Base-by-base conservation (phyloP, 2,797 vertebrate genomes). In the Dermochelys coriacea region DNA sequence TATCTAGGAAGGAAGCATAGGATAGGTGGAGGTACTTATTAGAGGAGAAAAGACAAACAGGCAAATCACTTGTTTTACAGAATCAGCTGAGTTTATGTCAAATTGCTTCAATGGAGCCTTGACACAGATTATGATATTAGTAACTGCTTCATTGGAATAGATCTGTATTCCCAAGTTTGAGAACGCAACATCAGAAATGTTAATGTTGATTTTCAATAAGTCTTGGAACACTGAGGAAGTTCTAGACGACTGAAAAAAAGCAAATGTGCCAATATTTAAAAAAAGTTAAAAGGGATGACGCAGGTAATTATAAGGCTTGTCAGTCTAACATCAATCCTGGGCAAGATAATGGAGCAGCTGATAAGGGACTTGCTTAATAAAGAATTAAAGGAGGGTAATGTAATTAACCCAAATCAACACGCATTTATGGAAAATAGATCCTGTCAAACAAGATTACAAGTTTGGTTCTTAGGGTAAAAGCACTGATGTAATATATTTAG, bases 1-100 rank as follows among this genome's bases (percentile, higher is more conserved):
- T 81, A 52, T 82, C 91, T 91, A 90, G 92, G 93, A 95, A 94
- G 91, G 34, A 94, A 94, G 64, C 78, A 80, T 1, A 93, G 74
- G 77, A 84, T 93, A 82, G 47, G 51, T 4, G 82, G 19, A 93
- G 89, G 84, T 57, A 82, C 75, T 88, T 84, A 49, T 61, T 50
- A 61, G 50, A 80, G 71, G 52, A 57, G 77, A 86, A 85, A 89
- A 91, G 31, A 91, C 64, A 85, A 61, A 82, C 52, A 37, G 45
- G 80, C 80, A 80, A 80, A 92, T n/a, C 74, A 86, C n/a, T 8
- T 57, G 93, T 37, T 75, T 41, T 45, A 47, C 23, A 45, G 41
- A 71, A 51, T 82, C 80, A 85, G 21, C 50, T 52, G 27, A 91
- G 82, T 78, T 85, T 90, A 51, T 52, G 51, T 15, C 85, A 82